Evolutionary conservation across 2,113 vertebrate genomes (phyloP).

Genomic region (Rhipidura dahli): DNA sequence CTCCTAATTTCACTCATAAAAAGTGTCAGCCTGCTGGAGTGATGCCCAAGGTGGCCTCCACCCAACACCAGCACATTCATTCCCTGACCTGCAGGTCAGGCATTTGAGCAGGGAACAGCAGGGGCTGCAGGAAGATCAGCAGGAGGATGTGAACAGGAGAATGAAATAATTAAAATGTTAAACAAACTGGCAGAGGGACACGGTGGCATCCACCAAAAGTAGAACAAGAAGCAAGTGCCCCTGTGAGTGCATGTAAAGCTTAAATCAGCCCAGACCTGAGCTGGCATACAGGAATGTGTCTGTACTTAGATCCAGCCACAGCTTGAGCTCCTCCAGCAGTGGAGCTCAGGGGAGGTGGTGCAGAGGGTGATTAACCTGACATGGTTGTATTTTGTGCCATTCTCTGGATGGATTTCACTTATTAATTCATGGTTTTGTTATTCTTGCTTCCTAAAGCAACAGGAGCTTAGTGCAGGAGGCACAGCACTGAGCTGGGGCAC

Average conservation of each 20-base stretch:
- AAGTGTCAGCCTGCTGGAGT: neutral
- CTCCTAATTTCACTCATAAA: neutral
- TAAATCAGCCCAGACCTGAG: neutral
- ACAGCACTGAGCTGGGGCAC: neutral
- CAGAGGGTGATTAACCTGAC: too few species aligned
- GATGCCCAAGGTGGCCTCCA: neutral
- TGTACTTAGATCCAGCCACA: too few species aligned
- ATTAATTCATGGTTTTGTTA: too few species aligned
- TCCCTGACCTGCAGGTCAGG: neutral
- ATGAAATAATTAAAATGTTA: neutral
- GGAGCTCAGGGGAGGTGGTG: too few species aligned
- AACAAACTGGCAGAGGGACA: neutral
- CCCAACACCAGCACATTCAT: neutral
- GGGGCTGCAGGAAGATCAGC: neutral
- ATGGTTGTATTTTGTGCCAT: too few species aligned
- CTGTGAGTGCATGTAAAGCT: neutral
- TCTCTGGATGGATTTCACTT: too few species aligned
- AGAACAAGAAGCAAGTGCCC: neutral
- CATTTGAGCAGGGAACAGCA: neutral
- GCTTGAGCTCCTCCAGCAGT: too few species aligned
- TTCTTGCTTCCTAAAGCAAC: too few species aligned
- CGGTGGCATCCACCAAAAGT: neutral
- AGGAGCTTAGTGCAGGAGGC: too few species aligned
- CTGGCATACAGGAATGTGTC: neutral
- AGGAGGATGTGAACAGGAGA: neutral